phyloP scores from a whole-genome alignment of 2,888 invertebrate species.

The Seira sanloemensis region DNA sequence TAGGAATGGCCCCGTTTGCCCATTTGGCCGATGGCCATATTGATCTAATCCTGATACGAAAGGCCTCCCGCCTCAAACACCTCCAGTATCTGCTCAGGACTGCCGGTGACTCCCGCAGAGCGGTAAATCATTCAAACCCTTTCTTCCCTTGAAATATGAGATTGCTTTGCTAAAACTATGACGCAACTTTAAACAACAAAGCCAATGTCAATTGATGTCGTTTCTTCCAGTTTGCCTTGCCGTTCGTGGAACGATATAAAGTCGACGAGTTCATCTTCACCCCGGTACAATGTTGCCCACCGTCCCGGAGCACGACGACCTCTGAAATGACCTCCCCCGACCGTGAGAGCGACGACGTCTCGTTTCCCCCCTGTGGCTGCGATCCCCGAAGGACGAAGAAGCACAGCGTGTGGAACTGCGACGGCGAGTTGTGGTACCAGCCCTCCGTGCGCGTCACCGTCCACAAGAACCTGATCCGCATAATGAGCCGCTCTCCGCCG shows the following conservation, averaged over 20 bases:
- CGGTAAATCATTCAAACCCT: slow-evolving; percentile 82
- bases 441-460: slow-evolving; percentile 72
- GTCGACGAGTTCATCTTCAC: slow-evolving; percentile 84
- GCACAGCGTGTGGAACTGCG: slow-evolving; percentile 87
- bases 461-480: slow-evolving; percentile 70
- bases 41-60: slow-evolving; percentile 85
- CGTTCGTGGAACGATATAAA: slow-evolving; percentile 85
- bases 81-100: slow-evolving; percentile 82
- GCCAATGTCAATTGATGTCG: too few species aligned
- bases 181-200: too few species aligned
- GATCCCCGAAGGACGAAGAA: slow-evolving; percentile 67
- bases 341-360: slow-evolving; percentile 58
- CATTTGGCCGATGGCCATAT: slow-evolving; percentile 88
- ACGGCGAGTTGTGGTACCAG: slow-evolving; percentile 81
- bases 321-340: slow-evolving; percentile 61
- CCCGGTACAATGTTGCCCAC: slow-evolving; percentile 76
- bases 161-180: too few species aligned
- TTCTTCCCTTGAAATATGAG: too few species aligned
- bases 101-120: slow-evolving; percentile 80
- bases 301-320: slow-evolving; percentile 40
- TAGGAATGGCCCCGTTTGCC: slow-evolving; percentile 86
- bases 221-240: slow-evolving; percentile 80
- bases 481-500: slow-evolving; percentile 63
- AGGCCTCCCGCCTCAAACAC: slow-evolving; percentile 84
- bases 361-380: slow-evolving; percentile 68